phyloP scores from a whole-genome alignment of 2,888 invertebrate species.

The Ischnura elegans region DNA sequence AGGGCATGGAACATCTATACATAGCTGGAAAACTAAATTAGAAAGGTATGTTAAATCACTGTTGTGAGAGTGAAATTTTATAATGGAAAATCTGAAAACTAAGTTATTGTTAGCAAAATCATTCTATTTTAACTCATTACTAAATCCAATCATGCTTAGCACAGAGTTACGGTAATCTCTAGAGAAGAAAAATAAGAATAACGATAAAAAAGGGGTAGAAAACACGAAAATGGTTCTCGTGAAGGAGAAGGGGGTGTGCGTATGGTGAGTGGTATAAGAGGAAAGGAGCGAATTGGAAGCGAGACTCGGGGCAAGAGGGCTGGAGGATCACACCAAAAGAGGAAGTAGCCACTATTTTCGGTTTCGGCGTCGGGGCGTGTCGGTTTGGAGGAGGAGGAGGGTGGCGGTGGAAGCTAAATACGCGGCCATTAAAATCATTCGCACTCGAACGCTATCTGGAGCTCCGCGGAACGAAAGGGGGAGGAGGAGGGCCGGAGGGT shows the following conservation, averaged over 20 bases:
- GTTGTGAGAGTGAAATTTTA: no score
- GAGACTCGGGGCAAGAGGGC: not conserved
- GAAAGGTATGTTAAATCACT: no score
- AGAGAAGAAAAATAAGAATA: not conserved
- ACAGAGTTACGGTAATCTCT: no score
- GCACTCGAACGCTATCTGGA: not conserved
- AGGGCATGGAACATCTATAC: no score
- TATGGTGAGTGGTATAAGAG: not conserved
- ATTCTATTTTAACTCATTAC: no score
- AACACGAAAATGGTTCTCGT: not conserved
- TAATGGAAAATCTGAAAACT: no score
- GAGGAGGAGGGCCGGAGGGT: not conserved
- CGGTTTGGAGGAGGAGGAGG: not conserved
- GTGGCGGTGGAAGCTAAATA: not conserved
- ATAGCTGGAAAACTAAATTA: no score
- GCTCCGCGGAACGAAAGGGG: not conserved
- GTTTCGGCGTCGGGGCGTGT: not conserved
- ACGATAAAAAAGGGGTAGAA: not conserved
- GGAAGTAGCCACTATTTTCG: not conserved
- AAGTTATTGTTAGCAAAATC: no score
- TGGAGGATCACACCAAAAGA: no score
- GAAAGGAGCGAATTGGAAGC: not conserved
- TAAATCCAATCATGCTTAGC: no score
- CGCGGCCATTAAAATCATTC: constrained; percentile 26
- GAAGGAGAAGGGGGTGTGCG: not conserved